Percentiles rank a stretch among this genome's conserved stretches.
phyloP scores from a whole-genome alignment of 2,888 invertebrate species.

The Agrochola macilenta region DNA sequence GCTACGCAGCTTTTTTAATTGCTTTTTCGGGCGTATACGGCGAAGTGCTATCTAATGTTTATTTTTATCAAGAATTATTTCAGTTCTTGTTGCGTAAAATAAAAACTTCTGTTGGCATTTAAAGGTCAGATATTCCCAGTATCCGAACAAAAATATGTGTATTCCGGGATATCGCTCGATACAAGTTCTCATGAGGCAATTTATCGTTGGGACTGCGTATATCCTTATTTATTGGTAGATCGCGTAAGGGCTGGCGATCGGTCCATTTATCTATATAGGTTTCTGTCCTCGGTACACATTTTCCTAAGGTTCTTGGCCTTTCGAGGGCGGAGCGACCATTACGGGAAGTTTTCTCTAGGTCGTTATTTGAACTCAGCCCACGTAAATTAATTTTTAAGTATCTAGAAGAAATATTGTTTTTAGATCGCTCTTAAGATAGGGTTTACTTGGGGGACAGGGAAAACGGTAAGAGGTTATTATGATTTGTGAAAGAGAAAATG shows the following conservation, averaged over 20 bases:
- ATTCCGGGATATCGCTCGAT: slow-evolving; percentile 53
- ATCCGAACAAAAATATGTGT: slow-evolving; percentile 57
- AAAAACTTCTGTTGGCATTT: slow-evolving; percentile 18
- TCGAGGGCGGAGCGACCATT: slow-evolving; percentile 38
- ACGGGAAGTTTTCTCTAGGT: slow-evolving; percentile 46
- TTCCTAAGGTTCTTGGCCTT: slow-evolving; percentile 31
- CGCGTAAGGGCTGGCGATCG: slow-evolving; percentile 65
- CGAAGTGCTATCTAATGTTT: not conserved
- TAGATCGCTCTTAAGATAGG: slow-evolving; percentile 46
- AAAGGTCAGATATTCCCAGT: slow-evolving; percentile 41
- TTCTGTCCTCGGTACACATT: slow-evolving; percentile 49
- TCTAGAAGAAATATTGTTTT: slow-evolving; percentile 59
- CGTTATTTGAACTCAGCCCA: slow-evolving; percentile 39
- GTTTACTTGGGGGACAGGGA: slow-evolving; percentile 36
- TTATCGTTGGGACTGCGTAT: slow-evolving; percentile 63
- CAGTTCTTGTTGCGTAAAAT: slow-evolving; percentile 8
- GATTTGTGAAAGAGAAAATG: slow-evolving; percentile 36
- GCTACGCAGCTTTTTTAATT: not conserved
- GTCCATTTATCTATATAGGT: slow-evolving; percentile 64
- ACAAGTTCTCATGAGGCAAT: slow-evolving; percentile 69
- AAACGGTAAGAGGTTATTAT: slow-evolving; percentile 38
- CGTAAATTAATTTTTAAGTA: slow-evolving; percentile 59
- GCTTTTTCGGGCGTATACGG: no score
- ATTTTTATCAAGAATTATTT: slow-evolving; percentile 2
- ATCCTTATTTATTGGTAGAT: slow-evolving; percentile 72